Base-by-base conservation (phyloP, 2,797 vertebrate genomes). In the Gouania willdenowi region DNA sequence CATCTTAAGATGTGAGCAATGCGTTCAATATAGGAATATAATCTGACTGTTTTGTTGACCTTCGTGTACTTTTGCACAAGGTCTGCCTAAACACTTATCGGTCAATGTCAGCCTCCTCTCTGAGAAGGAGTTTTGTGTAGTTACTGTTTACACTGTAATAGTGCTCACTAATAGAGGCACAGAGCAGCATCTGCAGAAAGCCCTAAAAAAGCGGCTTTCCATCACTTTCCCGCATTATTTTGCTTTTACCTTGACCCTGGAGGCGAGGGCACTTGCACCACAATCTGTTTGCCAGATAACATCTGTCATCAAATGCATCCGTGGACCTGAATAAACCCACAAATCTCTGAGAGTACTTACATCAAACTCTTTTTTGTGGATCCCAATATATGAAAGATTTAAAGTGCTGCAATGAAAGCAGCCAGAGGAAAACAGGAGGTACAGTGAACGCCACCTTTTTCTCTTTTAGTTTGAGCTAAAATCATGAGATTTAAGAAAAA, bases 271-370 rank as follows among this genome's bases (percentile, higher is more conserved):
- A 37, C 17, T 30, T 12, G 8, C 34, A 26, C 16, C 42, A 28
- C 73, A 72, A 68, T 63, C 75, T 76, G 65, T 48, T 63, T 58
- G 38, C 49, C 43, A 49, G 53, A 56, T 38, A 47, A 49, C 62
- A 71, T 70, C 62, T 79, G 73, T 45, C 54, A 48, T 38, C 31
- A 30, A 29, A 39, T 39, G 47, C 48, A 49, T 66, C 68, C 52
- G 53, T 53, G 46, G 53, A 35, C 41, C 41, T 27, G 6, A 36
- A 41, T 51, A 35, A 33, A 41, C 30, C 41, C 26, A 18, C 6
- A 32, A 37, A 41, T 58, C 64, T 38, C 26, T 45, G 36, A 4
- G 46, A 33, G 32, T 5, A 22, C 17, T 25, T 27, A 23, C 18
- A 51, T 14, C 14, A 37, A 16, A 41, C 9, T 14, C 8, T 21